These are phyloP conservation scores for Podarcis lilfordi DNA, from an alignment of 2,797 vertebrate species.

Conservation along the genomic window DNA sequence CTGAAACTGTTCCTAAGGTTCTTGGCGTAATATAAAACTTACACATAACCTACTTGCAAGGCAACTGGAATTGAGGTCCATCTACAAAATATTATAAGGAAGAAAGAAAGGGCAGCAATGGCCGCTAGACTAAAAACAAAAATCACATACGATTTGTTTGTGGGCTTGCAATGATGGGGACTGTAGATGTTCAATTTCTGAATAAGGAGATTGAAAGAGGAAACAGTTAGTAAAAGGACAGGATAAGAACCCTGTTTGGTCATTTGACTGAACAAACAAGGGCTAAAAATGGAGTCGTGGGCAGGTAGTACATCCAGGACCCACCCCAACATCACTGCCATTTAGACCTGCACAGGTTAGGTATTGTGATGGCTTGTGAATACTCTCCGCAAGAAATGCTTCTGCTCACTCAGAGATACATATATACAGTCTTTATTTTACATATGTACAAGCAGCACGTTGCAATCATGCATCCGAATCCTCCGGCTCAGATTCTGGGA, in stretches of 20 bases:
- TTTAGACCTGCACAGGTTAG: too few species aligned
- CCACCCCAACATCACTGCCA: too few species aligned
- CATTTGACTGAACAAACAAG: too few species aligned
- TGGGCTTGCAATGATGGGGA: not conserved
- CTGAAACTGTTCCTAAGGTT: not conserved
- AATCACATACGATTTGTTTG: not conserved
- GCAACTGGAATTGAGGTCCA: not conserved
- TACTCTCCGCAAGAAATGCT: too few species aligned
- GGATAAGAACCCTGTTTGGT: not conserved
- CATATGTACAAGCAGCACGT: too few species aligned
- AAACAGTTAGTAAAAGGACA: not conserved
- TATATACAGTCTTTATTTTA: too few species aligned
- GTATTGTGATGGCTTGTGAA: too few species aligned
- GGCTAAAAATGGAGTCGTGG: too few species aligned
- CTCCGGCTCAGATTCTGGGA: too few species aligned
- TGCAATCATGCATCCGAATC: too few species aligned
- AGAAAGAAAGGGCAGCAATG: not conserved
- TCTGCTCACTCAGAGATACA: too few species aligned
- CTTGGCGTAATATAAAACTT: not conserved
- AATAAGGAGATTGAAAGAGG: not conserved
- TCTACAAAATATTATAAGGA: constrained; percentile 10
- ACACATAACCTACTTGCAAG: not conserved
- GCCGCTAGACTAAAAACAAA: not conserved
- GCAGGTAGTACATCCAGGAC: too few species aligned
- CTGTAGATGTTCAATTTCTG: not conserved